These are phyloP conservation scores for Listrodromus nycthemerus DNA, from an alignment of 2,888 invertebrate genomes.

Conservation along the genomic window DNA sequence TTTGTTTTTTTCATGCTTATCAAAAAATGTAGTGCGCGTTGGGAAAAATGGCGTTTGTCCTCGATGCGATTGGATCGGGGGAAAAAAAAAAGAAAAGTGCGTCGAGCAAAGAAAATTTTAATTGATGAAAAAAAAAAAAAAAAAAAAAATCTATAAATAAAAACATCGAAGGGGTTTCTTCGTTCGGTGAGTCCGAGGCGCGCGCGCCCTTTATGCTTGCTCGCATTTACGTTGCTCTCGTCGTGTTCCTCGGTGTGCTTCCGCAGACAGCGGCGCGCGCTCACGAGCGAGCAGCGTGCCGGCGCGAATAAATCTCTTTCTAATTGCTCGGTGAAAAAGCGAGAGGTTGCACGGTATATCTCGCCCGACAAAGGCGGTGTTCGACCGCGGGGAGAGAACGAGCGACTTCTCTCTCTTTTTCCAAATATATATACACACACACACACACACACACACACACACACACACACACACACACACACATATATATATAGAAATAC, in stretches of 20 bases:
- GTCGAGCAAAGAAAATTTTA: neutral
- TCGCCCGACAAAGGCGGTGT: slow-evolving; percentile 79
- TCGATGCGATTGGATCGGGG: neutral
- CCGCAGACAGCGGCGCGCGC: slow-evolving; percentile 23
- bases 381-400: slow-evolving; percentile 37
- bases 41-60: neutral
- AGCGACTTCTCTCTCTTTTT: slow-evolving; percentile 54
- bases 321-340: slow-evolving; percentile 82
- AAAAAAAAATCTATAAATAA: neutral
- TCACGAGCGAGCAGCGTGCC: slow-evolving; percentile 71
- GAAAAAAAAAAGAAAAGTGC: neutral
- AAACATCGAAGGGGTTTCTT: neutral
- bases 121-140: neutral
- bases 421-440: too few relatives aligned
- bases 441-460: too few relatives aligned
- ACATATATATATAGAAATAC: too few relatives aligned
- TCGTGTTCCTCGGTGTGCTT: slow-evolving; percentile 30
- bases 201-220: slow-evolving; percentile 3
- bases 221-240: slow-evolving; percentile 40
- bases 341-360: slow-evolving; percentile 74
- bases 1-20: too few relatives aligned
- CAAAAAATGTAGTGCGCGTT: too few relatives aligned
- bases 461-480: too few relatives aligned
- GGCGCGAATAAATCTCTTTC: slow-evolving; percentile 82
- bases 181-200: slow-evolving; percentile 13